Percentiles rank a stretch among this genome's conserved stretches.
These are phyloP conservation scores for Neoseiulus cucumeris DNA, from an alignment of 1,140 invertebrate species.

Conservation along the genomic window DNA sequence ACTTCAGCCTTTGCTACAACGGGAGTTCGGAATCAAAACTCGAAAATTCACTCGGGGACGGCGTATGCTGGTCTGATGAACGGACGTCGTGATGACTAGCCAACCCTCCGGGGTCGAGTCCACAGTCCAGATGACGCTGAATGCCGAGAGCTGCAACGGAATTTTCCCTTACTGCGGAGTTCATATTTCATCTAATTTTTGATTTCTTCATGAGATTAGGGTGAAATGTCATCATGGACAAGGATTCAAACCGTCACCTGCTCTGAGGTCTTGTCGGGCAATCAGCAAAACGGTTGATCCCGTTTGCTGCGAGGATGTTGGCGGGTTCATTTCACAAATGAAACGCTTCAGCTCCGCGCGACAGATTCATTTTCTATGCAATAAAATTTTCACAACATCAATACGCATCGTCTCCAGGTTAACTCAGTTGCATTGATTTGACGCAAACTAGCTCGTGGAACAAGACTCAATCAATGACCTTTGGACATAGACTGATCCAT, in stretches of 20 bases:
- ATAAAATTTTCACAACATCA: no score
- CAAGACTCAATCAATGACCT: no score
- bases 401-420: no score
- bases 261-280: background rate
- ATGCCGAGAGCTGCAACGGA: background rate
- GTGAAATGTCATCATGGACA: no score
- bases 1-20: background rate
- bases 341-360: background rate
- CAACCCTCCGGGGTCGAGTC: background rate
- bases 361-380: background rate
- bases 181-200: no score
- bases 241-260: background rate
- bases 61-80: background rate
- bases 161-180: no score
- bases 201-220: no score
- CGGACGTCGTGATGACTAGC: background rate
- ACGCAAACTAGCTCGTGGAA: no score
- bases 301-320: background rate
- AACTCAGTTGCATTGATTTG: no score
- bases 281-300: background rate
- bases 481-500: no score
- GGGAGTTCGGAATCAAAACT: background rate
- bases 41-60: background rate
- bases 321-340: background rate
- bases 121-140: background rate